These are phyloP conservation scores for Pocillopora damicornis DNA, from an alignment of 64 coral and sea anemone genomes.

Conservation along the genomic window DNA sequence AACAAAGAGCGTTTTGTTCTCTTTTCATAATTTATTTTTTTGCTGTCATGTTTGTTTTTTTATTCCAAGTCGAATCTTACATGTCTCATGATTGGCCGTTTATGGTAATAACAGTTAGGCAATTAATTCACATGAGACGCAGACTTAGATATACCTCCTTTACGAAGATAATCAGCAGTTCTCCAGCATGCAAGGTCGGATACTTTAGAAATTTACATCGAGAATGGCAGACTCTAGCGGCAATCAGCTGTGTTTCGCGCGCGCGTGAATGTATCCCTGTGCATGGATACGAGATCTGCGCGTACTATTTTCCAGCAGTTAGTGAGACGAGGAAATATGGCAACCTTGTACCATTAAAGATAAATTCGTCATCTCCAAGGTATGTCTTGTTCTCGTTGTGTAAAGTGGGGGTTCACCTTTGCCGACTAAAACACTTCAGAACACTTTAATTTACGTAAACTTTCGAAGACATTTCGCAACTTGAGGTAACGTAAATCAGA, in stretches of 20 bases:
- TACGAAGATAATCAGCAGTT: too few relatives aligned
- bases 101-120: background rate
- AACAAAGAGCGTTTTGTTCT: too few relatives aligned
- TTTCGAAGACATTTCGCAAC: too few relatives aligned
- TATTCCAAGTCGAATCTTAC: background rate
- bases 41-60: background rate
- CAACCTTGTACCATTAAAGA: conserved; percentile 39
- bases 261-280: background rate
- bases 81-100: background rate
- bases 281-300: conserved; percentile 25
- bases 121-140: too few relatives aligned
- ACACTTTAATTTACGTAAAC: background rate
- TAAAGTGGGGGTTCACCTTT: background rate
- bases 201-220: background rate
- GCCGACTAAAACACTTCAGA: background rate
- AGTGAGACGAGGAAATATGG: conserved; percentile 1
- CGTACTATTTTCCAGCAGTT: background rate
- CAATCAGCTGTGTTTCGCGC: background rate
- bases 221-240: background rate
- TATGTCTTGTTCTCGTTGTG: background rate
- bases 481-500: too few relatives aligned
- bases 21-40: too few relatives aligned
- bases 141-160: too few relatives aligned
- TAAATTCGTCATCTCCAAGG: conserved; percentile 31
- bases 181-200: too few relatives aligned